A percentile compares a stretch with the other conserved stretches of the same genome.
These are phyloP conservation scores for Dendrophyllia cribrosa DNA, from an alignment of 64 coral and sea anemone species.

Conservation along the genomic window DNA sequence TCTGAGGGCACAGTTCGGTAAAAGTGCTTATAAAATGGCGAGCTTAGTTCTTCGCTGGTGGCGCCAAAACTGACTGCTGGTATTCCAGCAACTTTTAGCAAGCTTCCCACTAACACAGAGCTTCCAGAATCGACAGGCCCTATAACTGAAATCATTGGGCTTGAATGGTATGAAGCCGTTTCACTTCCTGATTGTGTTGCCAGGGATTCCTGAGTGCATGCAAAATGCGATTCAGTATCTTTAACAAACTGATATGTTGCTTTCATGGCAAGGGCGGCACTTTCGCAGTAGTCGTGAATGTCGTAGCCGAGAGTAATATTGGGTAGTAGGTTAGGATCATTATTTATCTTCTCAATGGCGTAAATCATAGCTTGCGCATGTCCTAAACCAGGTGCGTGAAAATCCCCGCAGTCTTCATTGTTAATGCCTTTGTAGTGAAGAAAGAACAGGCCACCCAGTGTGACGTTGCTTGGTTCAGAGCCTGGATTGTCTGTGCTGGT, in stretches of 20 bases:
- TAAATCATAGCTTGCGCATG: conserved; percentile 24
- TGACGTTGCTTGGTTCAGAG: not conserved
- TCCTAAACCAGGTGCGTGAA: conserved; percentile 14
- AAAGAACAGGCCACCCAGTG: not conserved
- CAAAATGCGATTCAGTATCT: not conserved
- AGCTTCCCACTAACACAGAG: conserved; percentile 9
- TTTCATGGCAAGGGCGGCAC: conserved; percentile 9
- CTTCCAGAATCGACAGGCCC: conserved; percentile 25
- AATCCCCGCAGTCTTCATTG: conserved; percentile 25
- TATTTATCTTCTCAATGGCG: conserved; percentile 37
- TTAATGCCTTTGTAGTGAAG: conserved; percentile 7
- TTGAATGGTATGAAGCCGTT: not conserved
- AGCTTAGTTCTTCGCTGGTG: conserved; percentile 16
- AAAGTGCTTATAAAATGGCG: conserved; percentile 26
- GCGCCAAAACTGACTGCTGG: conserved; percentile 1
- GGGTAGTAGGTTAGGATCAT: conserved; percentile 1
- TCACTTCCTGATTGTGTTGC: not conserved
- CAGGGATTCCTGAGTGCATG: not conserved
- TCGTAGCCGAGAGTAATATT: conserved; percentile 31
- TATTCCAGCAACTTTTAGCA: conserved; percentile 3
- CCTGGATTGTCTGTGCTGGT: not conserved
- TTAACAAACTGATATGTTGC: conserved; percentile 13
- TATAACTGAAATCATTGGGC: not conserved
- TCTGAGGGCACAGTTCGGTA: conserved; percentile 34
- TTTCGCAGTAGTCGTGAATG: conserved; percentile 23